These are phyloP conservation scores for Tetrax tetrax DNA, from an alignment of 2,113 vertebrate species.

Conservation along the genomic window DNA sequence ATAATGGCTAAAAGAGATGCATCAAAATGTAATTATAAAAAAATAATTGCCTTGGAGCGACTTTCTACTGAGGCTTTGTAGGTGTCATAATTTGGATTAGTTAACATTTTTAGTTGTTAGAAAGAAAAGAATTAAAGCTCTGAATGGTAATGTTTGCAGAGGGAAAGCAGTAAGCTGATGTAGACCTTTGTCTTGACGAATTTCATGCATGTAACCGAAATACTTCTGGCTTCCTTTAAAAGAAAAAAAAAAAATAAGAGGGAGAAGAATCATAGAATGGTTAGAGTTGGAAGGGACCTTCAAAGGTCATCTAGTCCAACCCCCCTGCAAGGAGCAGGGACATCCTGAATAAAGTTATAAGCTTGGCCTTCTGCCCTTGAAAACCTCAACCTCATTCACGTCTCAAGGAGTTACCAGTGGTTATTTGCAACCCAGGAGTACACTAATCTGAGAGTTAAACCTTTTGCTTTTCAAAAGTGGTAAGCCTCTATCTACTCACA, in stretches of 20 bases:
- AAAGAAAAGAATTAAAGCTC: neutral
- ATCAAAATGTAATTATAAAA: neutral
- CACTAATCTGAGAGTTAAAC: neutral
- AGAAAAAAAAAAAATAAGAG: neutral
- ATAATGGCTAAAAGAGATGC: neutral
- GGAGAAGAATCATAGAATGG: no score
- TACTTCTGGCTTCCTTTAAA: neutral
- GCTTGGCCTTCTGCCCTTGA: neutral
- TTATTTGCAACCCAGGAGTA: neutral
- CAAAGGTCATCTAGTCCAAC: no score
- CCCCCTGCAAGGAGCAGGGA: no score
- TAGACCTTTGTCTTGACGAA: neutral
- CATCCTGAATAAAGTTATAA: neutral
- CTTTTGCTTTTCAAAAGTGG: neutral
- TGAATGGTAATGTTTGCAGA: neutral
- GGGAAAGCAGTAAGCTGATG: neutral
- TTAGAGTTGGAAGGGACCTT: no score
- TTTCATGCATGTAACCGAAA: accelerated
- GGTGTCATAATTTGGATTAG: neutral
- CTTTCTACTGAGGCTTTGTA: neutral
- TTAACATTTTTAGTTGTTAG: neutral
- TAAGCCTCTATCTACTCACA: neutral
- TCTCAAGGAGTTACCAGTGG: neutral
- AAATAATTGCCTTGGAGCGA: neutral
- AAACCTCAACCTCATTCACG: neutral